Conservation (phyloP, 2,888 invertebrate species). For the Pandemis heparana region DNA sequence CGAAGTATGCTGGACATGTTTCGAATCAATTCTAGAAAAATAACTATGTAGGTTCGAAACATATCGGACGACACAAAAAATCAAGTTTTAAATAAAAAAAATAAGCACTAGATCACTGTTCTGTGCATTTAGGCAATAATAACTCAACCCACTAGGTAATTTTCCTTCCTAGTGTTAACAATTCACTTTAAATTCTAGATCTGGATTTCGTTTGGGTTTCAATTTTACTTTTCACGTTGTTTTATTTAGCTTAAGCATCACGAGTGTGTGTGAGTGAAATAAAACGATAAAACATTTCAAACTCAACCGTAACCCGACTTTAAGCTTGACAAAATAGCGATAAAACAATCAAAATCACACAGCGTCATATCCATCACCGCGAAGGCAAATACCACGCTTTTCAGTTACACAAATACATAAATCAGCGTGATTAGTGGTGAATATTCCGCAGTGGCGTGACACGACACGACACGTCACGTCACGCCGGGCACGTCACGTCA, state of each 20-base stretch:
- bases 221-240: neutral
- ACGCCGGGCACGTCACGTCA: conserved; percentile 17
- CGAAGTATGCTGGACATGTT: too few relatives aligned
- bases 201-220: too few relatives aligned
- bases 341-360: conserved; percentile 9
- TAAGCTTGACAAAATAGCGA: conserved; percentile 20
- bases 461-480: conserved; percentile 16
- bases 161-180: too few relatives aligned
- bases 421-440: conserved; percentile 35
- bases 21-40: too few relatives aligned
- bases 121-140: too few relatives aligned
- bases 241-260: neutral
- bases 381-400: conserved; percentile 23
- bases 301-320: neutral
- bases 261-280: neutral
- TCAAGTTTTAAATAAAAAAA: too few relatives aligned
- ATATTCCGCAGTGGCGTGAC: conserved; percentile 29
- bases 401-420: conserved; percentile 32
- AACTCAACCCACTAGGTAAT: too few relatives aligned
- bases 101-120: too few relatives aligned
- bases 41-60: too few relatives aligned
- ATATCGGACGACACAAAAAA: too few relatives aligned
- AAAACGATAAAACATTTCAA: neutral
- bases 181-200: too few relatives aligned
- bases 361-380: conserved; percentile 13